phyloP scores from a whole-genome alignment of 2,113 vertebrate species.

The Eudorcas thomsonii region DNA sequence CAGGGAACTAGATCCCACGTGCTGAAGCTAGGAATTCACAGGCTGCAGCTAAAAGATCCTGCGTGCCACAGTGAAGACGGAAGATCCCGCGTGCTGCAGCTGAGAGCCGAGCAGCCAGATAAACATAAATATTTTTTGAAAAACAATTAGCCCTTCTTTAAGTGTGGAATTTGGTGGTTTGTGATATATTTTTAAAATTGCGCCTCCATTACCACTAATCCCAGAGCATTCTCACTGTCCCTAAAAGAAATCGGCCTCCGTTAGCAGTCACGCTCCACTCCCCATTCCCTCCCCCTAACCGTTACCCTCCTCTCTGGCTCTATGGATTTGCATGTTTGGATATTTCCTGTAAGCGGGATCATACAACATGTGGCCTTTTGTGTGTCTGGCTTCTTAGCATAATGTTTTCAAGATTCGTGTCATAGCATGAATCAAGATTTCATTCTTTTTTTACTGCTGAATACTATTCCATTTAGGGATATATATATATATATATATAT shows the following conservation, averaged over 20 bases:
- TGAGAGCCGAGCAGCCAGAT: rapidly evolving
- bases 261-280: not conserved
- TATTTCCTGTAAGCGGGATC: not conserved
- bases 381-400: not conserved
- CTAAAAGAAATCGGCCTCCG: not conserved
- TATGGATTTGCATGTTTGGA: not conserved
- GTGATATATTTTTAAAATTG: not conserved
- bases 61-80: not conserved
- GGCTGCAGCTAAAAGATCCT: not conserved
- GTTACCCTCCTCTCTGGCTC: not conserved
- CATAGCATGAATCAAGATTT: not conserved
- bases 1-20: not conserved
- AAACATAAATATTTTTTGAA: not conserved
- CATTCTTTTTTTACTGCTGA: not conserved
- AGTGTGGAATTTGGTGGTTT: not conserved
- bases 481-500: too few relatives aligned
- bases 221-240: not conserved
- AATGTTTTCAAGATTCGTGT: not conserved
- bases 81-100: not conserved
- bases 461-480: not conserved
- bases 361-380: not conserved
- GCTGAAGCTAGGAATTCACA: not conserved
- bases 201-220: not conserved
- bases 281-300: not conserved
- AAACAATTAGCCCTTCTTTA: not conserved